Evolutionary conservation across 1,140 invertebrate genomes (phyloP).

Genomic region (Sipha flava): DNA sequence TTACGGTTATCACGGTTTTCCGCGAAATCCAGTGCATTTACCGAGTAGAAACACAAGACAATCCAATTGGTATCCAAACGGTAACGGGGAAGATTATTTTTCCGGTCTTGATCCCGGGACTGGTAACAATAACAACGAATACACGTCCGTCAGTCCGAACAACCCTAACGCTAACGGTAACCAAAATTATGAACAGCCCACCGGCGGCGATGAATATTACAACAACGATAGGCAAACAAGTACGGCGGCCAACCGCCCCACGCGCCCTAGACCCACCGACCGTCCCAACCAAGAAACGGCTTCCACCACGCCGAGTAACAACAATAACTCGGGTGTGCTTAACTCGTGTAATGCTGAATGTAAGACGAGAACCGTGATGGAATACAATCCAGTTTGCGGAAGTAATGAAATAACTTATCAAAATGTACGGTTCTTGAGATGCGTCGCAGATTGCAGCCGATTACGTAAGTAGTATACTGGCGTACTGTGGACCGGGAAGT

Average conservation of each 20-base stretch:
- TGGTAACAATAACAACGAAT: background rate
- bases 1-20: no score
- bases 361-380: background rate
- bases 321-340: no score
- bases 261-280: no score
- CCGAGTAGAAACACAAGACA: background rate
- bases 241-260: no score
- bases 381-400: slow-evolving; percentile 14
- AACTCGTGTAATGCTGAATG: background rate
- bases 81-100: background rate
- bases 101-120: background rate
- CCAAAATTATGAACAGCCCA: no score
- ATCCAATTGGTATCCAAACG: background rate
- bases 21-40: no score
- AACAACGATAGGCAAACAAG: background rate
- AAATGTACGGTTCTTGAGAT: background rate
- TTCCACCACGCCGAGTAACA: no score
- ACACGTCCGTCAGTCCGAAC: background rate
- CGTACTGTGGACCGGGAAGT: no score
- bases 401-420: background rate
- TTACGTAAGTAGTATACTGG: slow-evolving; percentile 2
- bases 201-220: no score
- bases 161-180: background rate
- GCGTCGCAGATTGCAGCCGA: background rate
- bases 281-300: no score